Evolutionary conservation across 2,888 invertebrate genomes (phyloP).

Genomic region (Rhagonycha fulva): DNA sequence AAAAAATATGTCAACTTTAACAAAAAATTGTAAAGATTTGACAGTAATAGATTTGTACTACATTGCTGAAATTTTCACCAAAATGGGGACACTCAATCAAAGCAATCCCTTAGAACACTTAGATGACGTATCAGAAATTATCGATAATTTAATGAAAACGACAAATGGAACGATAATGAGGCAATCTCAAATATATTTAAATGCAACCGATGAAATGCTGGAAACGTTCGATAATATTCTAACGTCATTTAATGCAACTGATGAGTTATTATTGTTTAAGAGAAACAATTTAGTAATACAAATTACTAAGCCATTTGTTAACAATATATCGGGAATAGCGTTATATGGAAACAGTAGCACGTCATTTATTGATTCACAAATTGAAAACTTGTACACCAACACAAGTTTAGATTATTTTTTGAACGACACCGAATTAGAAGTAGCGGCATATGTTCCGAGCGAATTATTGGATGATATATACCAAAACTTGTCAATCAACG

Average conservation of each 20-base stretch:
- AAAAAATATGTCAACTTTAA: slow-evolving; percentile 36
- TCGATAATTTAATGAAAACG: slow-evolving; percentile 55
- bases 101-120: slow-evolving; percentile 47
- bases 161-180: slow-evolving; percentile 34
- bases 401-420: slow-evolving; percentile 51
- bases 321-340: slow-evolving; percentile 60
- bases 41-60: slow-evolving; percentile 45
- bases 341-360: slow-evolving; percentile 41
- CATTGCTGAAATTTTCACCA: slow-evolving; percentile 39
- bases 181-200: slow-evolving; percentile 60
- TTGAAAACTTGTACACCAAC: slow-evolving; percentile 55
- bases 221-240: slow-evolving; percentile 63
- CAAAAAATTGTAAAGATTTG: slow-evolving; percentile 35
- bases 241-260: slow-evolving; percentile 46
- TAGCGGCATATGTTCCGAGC: slow-evolving; percentile 45
- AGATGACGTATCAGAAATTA: slow-evolving; percentile 57
- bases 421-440: slow-evolving; percentile 38
- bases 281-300: slow-evolving; percentile 58
- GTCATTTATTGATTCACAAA: slow-evolving; percentile 52
- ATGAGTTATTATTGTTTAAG: slow-evolving; percentile 49
- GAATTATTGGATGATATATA: slow-evolving; percentile 38
- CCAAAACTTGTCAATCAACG: slow-evolving; percentile 19
- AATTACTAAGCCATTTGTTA: slow-evolving; percentile 58
- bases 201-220: slow-evolving; percentile 67
- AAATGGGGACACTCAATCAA: slow-evolving; percentile 13